phyloP scores from a whole-genome alignment of 2,797 vertebrate genomes.

The Lagorchestes hirsutus region DNA sequence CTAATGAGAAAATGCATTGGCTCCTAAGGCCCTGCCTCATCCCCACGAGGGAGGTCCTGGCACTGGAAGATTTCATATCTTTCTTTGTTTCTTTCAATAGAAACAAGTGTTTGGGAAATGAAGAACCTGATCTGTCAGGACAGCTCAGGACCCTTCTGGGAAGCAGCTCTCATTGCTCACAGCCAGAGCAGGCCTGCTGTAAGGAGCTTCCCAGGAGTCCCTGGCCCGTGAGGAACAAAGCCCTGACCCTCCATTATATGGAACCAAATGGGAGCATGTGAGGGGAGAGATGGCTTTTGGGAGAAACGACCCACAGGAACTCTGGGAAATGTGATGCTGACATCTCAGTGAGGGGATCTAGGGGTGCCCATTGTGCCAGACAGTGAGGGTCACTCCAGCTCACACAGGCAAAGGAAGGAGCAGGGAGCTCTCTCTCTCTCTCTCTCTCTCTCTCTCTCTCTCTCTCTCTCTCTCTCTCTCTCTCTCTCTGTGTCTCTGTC shows the following conservation, averaged over 20 bases:
- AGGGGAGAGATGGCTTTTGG: constrained; percentile 33
- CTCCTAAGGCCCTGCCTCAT: constrained; percentile 34
- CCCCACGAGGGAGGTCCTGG: constrained; percentile 9
- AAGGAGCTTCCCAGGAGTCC: not conserved
- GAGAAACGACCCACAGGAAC: constrained; percentile 29
- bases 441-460: too few species aligned
- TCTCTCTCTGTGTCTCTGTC: too few species aligned
- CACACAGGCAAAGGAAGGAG: not conserved
- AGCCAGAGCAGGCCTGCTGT: not conserved
- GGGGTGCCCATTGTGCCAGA: not conserved
- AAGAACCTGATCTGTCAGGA: not conserved
- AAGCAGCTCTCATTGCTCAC: not conserved
- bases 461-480: too few species aligned
- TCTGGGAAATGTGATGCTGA: not conserved
- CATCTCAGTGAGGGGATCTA: not conserved
- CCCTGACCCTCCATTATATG: constrained; percentile 26
- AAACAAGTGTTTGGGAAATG: constrained; percentile 17
- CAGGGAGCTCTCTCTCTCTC: not conserved
- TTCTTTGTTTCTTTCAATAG: constrained; percentile 51
- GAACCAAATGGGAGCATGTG: constrained; percentile 18
- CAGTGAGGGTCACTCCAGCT: not conserved
- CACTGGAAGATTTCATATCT: not conserved
- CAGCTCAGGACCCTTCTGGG: not conserved
- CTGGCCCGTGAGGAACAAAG: constrained; percentile 10
- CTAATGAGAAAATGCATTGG: constrained; percentile 41